Evolutionary conservation across 2,113 vertebrate species (phyloP), one percentile per base, ranked within the genome.

Genomic region (Dryoscopus gambensis): DNA sequence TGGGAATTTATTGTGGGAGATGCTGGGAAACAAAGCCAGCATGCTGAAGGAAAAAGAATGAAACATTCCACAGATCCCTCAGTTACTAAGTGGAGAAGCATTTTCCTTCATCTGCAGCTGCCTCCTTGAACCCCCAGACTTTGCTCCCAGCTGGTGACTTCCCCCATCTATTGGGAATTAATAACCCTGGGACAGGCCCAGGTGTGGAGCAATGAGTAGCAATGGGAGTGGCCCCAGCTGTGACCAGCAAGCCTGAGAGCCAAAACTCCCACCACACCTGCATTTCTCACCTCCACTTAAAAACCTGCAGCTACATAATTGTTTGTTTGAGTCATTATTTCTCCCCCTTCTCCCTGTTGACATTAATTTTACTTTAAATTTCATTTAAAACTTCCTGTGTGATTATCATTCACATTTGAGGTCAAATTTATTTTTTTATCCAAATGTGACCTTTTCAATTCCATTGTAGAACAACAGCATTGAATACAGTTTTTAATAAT

Each of bases 361-460:
- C 22, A 25, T 31, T 31, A 33, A 23, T 19, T 12, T 55, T 16
- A 35, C 18, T 89, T 71, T 11, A 53, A 84, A 31, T 31, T 42
- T 19, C 6, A 3, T 31, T 31, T 70, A 39, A 63, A 91, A 63
- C 33, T 73, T 56, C 12, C 30, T 82, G 17, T 22, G 5, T 40
- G 47, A 33, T 77, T 13, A 3, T 64, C 0, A 0, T 49, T 83
- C 20, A 8, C 10, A 2, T 68, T 44, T 60, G 75, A 73, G 20
- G 47, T 75, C 2, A 84, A 22, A 50, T 42, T 25, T 12, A 42
- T 40, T 60, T 40, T 40, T 60, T 44, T 91, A 40, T 49, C 33
- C 39, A 33, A 47, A 17, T 49, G 33, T 33, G 33, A 53, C 33
- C 49, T 80, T 59, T 73, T 35, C 6, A 40, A 2, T 74, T 87